Conservation (phyloP, 2,888 invertebrate genomes). For the Cylloceria caligata region DNA sequence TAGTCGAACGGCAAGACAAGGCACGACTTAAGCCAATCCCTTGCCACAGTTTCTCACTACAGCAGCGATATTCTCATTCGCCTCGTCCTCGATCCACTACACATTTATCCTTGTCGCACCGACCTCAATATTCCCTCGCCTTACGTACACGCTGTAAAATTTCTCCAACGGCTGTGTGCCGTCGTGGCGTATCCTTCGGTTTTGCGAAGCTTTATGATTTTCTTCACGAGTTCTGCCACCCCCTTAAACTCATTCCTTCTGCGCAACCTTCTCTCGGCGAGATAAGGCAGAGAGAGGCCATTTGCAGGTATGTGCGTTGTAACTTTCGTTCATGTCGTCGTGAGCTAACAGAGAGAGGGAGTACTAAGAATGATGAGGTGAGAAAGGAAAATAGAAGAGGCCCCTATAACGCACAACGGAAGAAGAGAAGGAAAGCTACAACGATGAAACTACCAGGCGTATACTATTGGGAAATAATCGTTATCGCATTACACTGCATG, state of each 20-base stretch:
- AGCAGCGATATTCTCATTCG: neutral
- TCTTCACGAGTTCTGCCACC: constrained; percentile 24
- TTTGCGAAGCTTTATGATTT: constrained; percentile 52
- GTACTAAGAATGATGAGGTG: neutral
- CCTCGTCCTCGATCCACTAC: constrained; percentile 3
- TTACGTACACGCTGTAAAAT: constrained; percentile 58
- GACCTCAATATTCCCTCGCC: constrained; percentile 43
- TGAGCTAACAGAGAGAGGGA: neutral
- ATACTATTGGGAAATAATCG: constrained; percentile 45
- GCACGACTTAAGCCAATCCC: constrained; percentile 43
- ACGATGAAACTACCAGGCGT: constrained; percentile 10
- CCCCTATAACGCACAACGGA: neutral
- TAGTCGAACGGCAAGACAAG: constrained; percentile 45
- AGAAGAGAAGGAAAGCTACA: constrained; percentile 17
- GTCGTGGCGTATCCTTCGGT: neutral
- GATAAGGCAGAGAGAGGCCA: constrained; percentile 49
- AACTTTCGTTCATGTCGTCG: constrained; percentile 21
- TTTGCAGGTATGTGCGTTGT: constrained; percentile 45
- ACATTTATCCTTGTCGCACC: constrained; percentile 19
- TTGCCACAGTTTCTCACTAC: constrained; percentile 37
- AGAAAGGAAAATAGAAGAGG: neutral
- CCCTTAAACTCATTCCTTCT: constrained; percentile 15
- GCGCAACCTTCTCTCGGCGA: constrained; percentile 20
- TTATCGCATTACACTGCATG: constrained; percentile 36
- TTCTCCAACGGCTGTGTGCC: constrained; percentile 35